Base-by-base conservation (phyloP, 2,797 vertebrate genomes). In the Pseudomugil tenellus region DNA sequence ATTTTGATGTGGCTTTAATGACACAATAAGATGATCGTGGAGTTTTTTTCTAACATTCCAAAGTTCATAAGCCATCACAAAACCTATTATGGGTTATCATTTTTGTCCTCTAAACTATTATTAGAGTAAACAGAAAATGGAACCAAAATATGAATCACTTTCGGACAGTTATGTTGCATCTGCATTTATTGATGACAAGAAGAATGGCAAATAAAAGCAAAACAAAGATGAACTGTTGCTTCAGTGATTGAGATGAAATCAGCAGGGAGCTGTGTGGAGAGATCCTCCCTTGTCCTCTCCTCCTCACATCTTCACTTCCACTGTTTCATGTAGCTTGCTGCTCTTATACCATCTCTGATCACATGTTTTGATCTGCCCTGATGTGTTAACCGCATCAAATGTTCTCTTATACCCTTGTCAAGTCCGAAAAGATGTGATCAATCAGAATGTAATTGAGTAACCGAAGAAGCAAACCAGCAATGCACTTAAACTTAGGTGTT, bases 401-500 rank as follows among this genome's bases (percentile, higher is more conserved):
- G 72, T n/a, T 39, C 83, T 76, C 75, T 78, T 86, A 84, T 87
- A 72, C 79, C 59, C 84, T 79, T 76, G 74, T 87, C 84, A 77
- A 81, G 80, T 64, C 74, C 63, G 49, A 14, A 77, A 71, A 7
- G 65, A 83, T 74, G 77, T 76, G 81, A 88, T 88, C 85, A 87
- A 89, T 89, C 84, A 81, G 67, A 55, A 65, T 7, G 10, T 81
- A 90, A 67, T 69, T 80, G 72, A 79, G 81, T 77, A 63, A 63
- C 76, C 54, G 19, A 43, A 74, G 70, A 76, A 70, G 60, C 57
- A 61, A 77, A 60, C 66, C 58, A 58, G 66, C 51, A 67, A 80
- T 77, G 74, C 74, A 81, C 87, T 84, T 86, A 78, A 87, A 88
- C 85, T 89, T 90, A 83, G 81, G 58, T 61, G 91, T 91, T 82